These are phyloP conservation scores for Chaetogeoica ovagalla DNA, from an alignment of 2,888 invertebrate species.

Conservation along the genomic window DNA sequence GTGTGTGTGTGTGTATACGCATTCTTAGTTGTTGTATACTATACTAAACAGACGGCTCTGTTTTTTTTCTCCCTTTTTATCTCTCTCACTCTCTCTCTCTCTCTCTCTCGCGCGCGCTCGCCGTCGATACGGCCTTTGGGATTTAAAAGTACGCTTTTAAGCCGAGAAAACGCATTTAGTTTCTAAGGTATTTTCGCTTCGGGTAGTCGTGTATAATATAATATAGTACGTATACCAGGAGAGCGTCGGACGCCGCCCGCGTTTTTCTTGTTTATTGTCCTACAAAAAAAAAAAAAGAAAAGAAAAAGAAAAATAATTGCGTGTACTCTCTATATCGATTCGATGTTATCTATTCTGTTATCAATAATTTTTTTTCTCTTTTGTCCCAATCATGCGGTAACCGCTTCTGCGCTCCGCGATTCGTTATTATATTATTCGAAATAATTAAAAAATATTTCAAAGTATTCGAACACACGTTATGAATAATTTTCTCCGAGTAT, in stretches of 20 bases:
- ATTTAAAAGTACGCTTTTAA: conserved; percentile 1
- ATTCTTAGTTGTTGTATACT: no score
- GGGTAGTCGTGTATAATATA: not conserved
- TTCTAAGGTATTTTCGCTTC: not conserved
- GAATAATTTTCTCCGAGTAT: no score
- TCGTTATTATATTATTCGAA: no score
- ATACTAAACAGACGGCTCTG: not conserved
- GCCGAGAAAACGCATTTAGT: not conserved
- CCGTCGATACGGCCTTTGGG: conserved; percentile 8
- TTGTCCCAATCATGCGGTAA: no score
- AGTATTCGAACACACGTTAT: no score
- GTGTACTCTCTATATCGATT: no score
- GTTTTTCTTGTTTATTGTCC: not conserved
- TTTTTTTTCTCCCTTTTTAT: not conserved
- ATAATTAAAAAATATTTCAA: no score
- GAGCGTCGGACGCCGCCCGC: not conserved
- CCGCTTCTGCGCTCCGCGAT: no score
- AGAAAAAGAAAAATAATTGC: conserved; percentile 5
- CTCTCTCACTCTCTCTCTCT: no score
- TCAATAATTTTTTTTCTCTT: conserved; percentile 19
- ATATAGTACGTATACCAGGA: no score
- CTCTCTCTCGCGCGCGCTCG: no score
- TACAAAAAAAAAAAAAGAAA: conserved; percentile 9
- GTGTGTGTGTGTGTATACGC: not conserved
- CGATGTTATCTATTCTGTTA: not conserved